phyloP scores from a whole-genome alignment of 37 sponge, comb jelly and placozoan species.

The Eunapius fragilis region DNA sequence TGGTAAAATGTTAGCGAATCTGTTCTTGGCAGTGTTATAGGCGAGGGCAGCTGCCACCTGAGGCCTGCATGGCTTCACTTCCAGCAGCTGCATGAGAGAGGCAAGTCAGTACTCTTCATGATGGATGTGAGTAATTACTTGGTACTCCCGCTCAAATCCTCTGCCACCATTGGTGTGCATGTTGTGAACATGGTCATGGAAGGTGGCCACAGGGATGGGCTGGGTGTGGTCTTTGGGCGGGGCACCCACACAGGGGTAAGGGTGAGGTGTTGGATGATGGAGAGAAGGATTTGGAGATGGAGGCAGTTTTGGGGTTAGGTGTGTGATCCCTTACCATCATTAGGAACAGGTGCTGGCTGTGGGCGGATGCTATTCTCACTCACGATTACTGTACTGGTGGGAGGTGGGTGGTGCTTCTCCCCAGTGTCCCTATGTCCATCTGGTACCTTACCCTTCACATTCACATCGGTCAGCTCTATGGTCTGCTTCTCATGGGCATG shows the following conservation, averaged over 20 bases:
- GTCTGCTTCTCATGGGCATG: not conserved
- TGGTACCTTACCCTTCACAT: not conserved
- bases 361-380: not conserved
- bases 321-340: not conserved
- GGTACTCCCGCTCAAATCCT: slow-evolving; percentile 79
- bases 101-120: not conserved
- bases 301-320: no score
- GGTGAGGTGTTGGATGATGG: no score
- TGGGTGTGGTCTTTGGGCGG: slow-evolving; percentile 48
- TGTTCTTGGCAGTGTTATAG: slow-evolving; percentile 7
- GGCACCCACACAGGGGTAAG: no score
- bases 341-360: not conserved
- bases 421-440: not conserved
- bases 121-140: slow-evolving; percentile 55
- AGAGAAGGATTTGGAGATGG: not conserved
- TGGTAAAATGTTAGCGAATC: slow-evolving; percentile 27
- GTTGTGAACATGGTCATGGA: slow-evolving; percentile 65
- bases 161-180: slow-evolving; percentile 67
- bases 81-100: not conserved
- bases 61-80: slow-evolving; percentile 5
- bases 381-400: not conserved
- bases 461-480: not conserved
- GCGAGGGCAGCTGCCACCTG: not conserved
- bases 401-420: not conserved
- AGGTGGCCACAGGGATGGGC: slow-evolving; percentile 43